phyloP scores from a whole-genome alignment of 2,888 invertebrate species.

The Oegoconia quadripuncta region DNA sequence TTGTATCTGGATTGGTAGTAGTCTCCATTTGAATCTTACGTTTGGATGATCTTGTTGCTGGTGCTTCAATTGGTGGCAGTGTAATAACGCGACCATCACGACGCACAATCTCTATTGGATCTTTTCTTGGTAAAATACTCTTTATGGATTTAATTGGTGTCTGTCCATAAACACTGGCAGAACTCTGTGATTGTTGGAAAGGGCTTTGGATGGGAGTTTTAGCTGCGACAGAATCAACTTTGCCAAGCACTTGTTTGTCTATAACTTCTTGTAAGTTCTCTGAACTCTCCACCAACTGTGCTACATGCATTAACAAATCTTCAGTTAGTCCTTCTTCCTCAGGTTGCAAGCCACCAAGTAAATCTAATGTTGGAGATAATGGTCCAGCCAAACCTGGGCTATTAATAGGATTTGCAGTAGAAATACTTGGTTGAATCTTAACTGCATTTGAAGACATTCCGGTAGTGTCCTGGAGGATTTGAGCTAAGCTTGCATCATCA shows the following conservation, averaged over 20 bases:
- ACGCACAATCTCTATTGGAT: slow-evolving; percentile 85
- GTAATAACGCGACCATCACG: slow-evolving; percentile 87
- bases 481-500: slow-evolving; percentile 71
- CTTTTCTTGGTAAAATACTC: slow-evolving; percentile 56
- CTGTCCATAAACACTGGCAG: slow-evolving; percentile 42
- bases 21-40: slow-evolving; percentile 73
- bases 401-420: slow-evolving; percentile 55
- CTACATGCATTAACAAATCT: slow-evolving; percentile 86
- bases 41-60: slow-evolving; percentile 88
- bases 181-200: slow-evolving; percentile 33
- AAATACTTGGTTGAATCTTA: slow-evolving; percentile 49
- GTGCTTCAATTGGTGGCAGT: slow-evolving; percentile 90
- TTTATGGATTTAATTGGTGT: slow-evolving; percentile 48
- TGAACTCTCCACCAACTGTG: slow-evolving; percentile 83
- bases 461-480: slow-evolving; percentile 68
- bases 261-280: slow-evolving; percentile 86
- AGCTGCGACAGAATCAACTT: slow-evolving; percentile 51
- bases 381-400: slow-evolving; percentile 75
- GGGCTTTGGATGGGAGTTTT: slow-evolving; percentile 34
- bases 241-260: slow-evolving; percentile 81
- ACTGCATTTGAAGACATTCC: slow-evolving; percentile 38
- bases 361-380: slow-evolving; percentile 78
- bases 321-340: slow-evolving; percentile 84
- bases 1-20: slow-evolving; percentile 27
- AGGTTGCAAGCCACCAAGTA: slow-evolving; percentile 80